Conservation (phyloP, 2,113 vertebrate genomes). For the Gymnogyps californianus region DNA sequence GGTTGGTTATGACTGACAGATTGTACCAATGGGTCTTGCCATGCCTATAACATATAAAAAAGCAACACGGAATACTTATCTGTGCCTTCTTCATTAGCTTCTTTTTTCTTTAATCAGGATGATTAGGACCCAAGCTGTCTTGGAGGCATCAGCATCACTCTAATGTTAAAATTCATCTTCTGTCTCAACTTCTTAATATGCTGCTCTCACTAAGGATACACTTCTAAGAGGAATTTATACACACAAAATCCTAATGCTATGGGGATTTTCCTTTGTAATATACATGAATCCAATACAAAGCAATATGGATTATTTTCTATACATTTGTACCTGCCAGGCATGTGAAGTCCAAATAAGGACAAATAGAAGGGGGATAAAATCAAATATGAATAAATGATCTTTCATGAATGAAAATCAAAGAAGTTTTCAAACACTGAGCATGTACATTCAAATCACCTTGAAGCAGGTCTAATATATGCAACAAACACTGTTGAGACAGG, state of each 20-base stretch:
- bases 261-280: slow-evolving; percentile 26
- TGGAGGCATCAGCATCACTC: background rate
- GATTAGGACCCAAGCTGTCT: background rate
- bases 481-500: background rate
- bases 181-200: slow-evolving; percentile 19
- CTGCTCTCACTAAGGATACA: background rate
- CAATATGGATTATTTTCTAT: slow-evolving; percentile 39
- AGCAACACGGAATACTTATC: background rate
- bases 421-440: background rate
- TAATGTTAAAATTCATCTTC: slow-evolving; percentile 17
- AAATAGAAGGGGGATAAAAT: background rate
- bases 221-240: slow-evolving; percentile 37
- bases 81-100: background rate
- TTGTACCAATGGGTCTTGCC: background rate
- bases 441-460: slow-evolving; percentile 58
- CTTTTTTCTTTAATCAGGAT: background rate
- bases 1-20: background rate
- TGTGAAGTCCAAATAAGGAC: slow-evolving; percentile 16
- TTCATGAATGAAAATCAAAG: slow-evolving; percentile 17
- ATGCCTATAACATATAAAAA: background rate
- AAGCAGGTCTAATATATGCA: slow-evolving; percentile 37
- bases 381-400: slow-evolving; percentile 33
- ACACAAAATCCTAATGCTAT: background rate
- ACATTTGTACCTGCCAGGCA: background rate
- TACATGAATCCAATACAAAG: slow-evolving; percentile 24